Base-by-base conservation (phyloP, 2,888 invertebrate species). In the Lepidochrysops patricia region DNA sequence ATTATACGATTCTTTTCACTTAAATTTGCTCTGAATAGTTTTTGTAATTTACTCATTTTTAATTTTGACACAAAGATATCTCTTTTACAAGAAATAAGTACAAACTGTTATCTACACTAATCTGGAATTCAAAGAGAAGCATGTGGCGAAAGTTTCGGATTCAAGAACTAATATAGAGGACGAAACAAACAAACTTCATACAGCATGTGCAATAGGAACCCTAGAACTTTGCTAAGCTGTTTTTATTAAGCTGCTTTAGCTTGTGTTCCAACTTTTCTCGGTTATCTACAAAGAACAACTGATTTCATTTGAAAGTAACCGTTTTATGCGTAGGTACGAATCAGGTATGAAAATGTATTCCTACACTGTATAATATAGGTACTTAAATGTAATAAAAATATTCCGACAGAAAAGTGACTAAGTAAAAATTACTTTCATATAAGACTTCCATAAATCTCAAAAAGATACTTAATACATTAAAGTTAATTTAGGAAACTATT, bases 141-240 rank as follows among this genome's bases (percentile, higher is more conserved):
- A 54, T 32, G 19, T 29, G 29, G 54, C 5, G 12, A 19, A 32
- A 54, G 32, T 54, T 54, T 12, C 1, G 9, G 6, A 54, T 12
- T 54, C 54, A 32, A 52, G 54, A 54, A 54, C 54, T 54, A 54
- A 54, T 54, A 54, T 54, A 32, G 54, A 54, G 29, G 32, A 54
- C 54, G 32, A 54, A 54, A 54, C 54, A 52, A 52, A 52, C 52
- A 54, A 54, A 54, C 29, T 54, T 54, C 7, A 12, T 54, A 54
- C 54, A 32, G 54, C 54, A 15, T 32, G 54, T 32, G 32, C 54
- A 29, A 29, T 19, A 54, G 29, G 25, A 29, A 32, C 13, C 32
- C 54, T 32, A 19, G 15, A 54, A 32, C 32, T 54, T 15, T 15
- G 32, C 1, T 19, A 9, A 32, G 32, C 54, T 32, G 32, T 54